Evolutionary conservation across 2,797 vertebrate species (phyloP), one percentile per base, ranked within the genome.

Genomic region (Sebastes itinus): DNA sequence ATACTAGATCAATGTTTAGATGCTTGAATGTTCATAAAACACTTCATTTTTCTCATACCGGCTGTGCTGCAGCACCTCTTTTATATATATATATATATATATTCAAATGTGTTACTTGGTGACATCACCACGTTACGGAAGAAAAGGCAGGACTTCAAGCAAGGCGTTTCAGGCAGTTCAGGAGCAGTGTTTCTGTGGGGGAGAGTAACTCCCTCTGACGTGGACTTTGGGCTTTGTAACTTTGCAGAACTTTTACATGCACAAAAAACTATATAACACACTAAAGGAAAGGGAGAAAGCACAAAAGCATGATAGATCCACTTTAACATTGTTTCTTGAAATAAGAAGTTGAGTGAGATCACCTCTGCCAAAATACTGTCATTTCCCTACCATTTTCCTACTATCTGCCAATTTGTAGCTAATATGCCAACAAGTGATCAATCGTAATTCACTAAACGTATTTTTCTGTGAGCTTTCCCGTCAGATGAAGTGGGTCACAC

Each of bases 371-470:
- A 35, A 60, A 63, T 7, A 22, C n/a, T 72, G 61, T 46, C 32
- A 60, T 49, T 72, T 68, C 74, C 70, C 33, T 20, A 4, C 13
- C 4, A 70, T 79, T 70, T 71, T 54, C 46, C 46, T 52, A 49
- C 46, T 49, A n/a, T 52, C 46, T 52, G 18, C 61, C 42, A 56
- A 38, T 75, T 70, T 9, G n/a, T 55, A 59, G 63, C 56, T 70
- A 78, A 83, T 62, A 78, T 76, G 73, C 63, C 27, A 58, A 56
- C 16, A 33, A 23, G 12, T 60, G 56, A 80, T 84, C 75, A 59
- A 84, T 74, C 56, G 61, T 64, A 56, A 81, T 87, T 89, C 78
- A 72, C 14, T 80, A 27, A 81, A 60, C 52, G 18, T 63, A 69
- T 68, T 78, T 68, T 78, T 79, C 60, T 64, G 33, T 32, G 59